Evolutionary conservation across 2,797 vertebrate genomes (phyloP), one percentile per base, ranked within the genome.

Genomic region (Neosilurus mollespiculum): DNA sequence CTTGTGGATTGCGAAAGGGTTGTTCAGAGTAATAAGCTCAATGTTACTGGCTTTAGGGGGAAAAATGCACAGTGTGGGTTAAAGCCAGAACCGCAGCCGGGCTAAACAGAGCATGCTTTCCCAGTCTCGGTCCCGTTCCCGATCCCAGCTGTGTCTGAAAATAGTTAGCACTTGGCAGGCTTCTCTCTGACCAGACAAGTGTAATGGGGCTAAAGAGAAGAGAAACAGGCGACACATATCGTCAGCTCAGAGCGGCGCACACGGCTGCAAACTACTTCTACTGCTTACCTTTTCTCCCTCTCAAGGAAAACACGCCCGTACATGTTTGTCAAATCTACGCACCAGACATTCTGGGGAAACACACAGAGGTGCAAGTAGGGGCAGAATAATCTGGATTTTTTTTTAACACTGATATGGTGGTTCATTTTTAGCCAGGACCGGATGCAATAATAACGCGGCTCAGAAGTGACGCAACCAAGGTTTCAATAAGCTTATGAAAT

Each of bases 161-260:
- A 85, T 72, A 82, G 66, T 82, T 82, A 82, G 75, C 30, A 26
- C 49, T 72, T 85, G 84, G 84, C 84, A 85, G 67, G 78, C 75
- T 53, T 78, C 80, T 72, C 49, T 37, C 51, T 71, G 73, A 59
- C 26, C 59, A 78, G 75, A 85, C 83, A 77, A 82, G 75, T 82
- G 84, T 79, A 81, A 65, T 78, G 75, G 72, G 64, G 34, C 72
- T 85, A 70, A 51, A 64, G 62, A 77, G 62, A 65, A 61, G 71
- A 37, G 66, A 81, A 81, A 65, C 37, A 20, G 64, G 20, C 53
- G 53, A 67, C n/a, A 14, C 37, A 14, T 76, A 14, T 76, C 71
- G 43, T 4, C 78, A n/a, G 69, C 61, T 71, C n/a, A 12, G 53
- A 75, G 61, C 53, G 16, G 22, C 0, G 3, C 22, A 30, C 30